Evolutionary conservation across 2,113 vertebrate species (phyloP), one percentile per base, ranked within the genome.

Genomic region (Rhabdomys dilectus): DNA sequence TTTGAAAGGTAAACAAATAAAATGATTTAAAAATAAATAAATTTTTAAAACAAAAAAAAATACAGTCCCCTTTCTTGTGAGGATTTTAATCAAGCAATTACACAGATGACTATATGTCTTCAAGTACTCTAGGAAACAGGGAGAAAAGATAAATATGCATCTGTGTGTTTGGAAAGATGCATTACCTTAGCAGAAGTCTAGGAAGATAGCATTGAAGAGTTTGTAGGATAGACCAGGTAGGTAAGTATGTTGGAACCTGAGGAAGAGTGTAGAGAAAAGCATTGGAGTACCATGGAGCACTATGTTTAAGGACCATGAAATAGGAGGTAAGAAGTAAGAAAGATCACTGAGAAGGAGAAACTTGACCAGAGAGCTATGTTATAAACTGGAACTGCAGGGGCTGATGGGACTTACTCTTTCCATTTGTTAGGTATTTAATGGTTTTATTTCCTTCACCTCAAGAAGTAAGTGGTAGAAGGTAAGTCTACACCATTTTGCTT

Each of bases 81-180:
- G 81, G 42, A 21, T 17, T 95, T 93, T 93, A 89, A 78, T 73
- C 29, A 78, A 93, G 70, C 21, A 42, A 48, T 64, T 36, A 91
- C n/a, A 82, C 1, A 64, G 62, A 86, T 64, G 3, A 84, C 42
- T 88, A 12, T 24, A 72, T 56, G 58, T n/a, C 84, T 86, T 68
- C 86, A 94, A 91, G 42, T 56, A 24, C 2, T 75, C 0, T 39
- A 39, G n/a, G 34, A 58, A 31, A 88, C 42, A 42, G 36, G 15
- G 80, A 60, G 34, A 77, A 88, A 16, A 80, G 3, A 68, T n/a
- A 70, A 56, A 64, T 12, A 88, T 34, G 48, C 56, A 5, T 81
- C 75, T n/a, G 42, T 51, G 1, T 60, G 81, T 36, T 16, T 68
- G 22, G 17, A 22, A 36, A 60, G 19, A 17, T 22, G 48, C 22